Conservation (phyloP, 2,113 vertebrate genomes). For the Stictonetta naevosa region DNA sequence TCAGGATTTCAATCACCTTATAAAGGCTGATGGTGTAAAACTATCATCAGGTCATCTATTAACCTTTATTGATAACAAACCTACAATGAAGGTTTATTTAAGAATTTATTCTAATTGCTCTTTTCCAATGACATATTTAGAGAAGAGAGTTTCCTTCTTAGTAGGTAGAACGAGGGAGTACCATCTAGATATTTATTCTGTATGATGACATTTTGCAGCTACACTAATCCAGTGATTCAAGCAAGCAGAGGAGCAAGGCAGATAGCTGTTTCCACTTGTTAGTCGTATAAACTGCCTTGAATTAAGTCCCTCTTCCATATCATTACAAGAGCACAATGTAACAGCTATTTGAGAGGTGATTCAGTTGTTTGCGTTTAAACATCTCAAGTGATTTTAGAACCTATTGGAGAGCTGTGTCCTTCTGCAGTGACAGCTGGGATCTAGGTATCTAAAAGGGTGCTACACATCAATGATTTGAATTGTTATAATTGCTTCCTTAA, state of each 20-base stretch:
- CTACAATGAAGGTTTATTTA: no score
- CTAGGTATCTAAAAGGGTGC: neutral
- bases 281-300: neutral
- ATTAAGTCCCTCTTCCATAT: neutral
- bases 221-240: neutral
- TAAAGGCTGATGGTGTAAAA: neutral
- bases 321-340: neutral
- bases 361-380: neutral
- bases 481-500: neutral
- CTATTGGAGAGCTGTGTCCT: neutral
- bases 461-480: neutral
- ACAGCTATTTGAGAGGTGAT: neutral
- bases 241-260: neutral
- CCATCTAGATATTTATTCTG: neutral
- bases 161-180: neutral
- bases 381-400: neutral
- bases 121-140: neutral
- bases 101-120: neutral
- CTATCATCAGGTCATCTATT: neutral
- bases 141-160: neutral
- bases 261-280: neutral
- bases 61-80: neutral
- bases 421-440: neutral
- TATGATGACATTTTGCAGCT: neutral
- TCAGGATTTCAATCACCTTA: neutral